Percentiles rank a stretch among this genome's conserved stretches.
phyloP scores from a whole-genome alignment of 2,888 invertebrate species.

The Xiphydria camelus region DNA sequence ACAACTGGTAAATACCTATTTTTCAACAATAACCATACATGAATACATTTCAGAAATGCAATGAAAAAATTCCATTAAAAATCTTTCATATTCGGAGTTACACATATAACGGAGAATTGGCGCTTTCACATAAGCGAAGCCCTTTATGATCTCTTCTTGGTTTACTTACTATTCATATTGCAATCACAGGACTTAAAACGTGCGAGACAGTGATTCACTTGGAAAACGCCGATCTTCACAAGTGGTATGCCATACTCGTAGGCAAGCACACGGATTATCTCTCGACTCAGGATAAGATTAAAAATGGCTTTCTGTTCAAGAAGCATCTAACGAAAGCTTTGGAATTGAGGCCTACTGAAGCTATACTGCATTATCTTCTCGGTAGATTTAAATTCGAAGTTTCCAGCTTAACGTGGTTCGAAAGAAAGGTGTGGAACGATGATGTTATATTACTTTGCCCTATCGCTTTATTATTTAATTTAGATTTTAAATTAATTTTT shows the following conservation, averaged over 20 bases:
- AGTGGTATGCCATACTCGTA: slow-evolving; percentile 74
- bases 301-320: slow-evolving; percentile 69
- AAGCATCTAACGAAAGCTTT: slow-evolving; percentile 71
- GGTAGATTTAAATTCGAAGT: slow-evolving; percentile 73
- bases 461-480: background rate
- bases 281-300: slow-evolving; percentile 66
- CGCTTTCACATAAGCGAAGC: no score
- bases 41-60: no score
- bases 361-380: slow-evolving; percentile 68
- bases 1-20: background rate
- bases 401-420: slow-evolving; percentile 67
- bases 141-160: no score
- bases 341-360: slow-evolving; percentile 64
- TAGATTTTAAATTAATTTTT: background rate
- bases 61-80: no score
- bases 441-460: background rate
- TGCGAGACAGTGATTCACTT: slow-evolving; percentile 62
- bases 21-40: no score
- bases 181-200: slow-evolving; percentile 60
- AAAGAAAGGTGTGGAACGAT: slow-evolving; percentile 58
- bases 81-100: no score
- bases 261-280: slow-evolving; percentile 67
- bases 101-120: no score
- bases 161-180: slow-evolving; percentile 1
- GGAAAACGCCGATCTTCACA: slow-evolving; percentile 66